A percentile compares a stretch with the other conserved stretches of the same genome.
phyloP scores from a whole-genome alignment of 2,113 vertebrate genomes.

The Hemiprocne comata region DNA sequence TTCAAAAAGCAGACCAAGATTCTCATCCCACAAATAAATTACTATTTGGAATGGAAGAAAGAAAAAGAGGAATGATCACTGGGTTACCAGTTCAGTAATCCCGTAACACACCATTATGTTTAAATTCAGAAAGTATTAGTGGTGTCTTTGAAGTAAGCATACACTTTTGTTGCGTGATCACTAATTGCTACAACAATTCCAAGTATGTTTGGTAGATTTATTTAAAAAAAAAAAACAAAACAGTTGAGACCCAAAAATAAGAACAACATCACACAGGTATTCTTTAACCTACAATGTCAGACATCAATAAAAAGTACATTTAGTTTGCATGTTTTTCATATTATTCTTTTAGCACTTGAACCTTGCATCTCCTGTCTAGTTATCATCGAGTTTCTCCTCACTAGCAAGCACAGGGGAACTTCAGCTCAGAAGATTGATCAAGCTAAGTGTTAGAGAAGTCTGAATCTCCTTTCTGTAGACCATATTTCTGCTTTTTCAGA shows the following conservation, averaged over 20 bases:
- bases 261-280: not conserved
- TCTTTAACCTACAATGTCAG: not conserved
- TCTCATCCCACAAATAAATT: slow-evolving; percentile 65
- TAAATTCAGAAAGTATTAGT: not conserved
- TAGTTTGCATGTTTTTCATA: not conserved
- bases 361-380: not conserved
- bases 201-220: not conserved
- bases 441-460: not conserved
- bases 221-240: not conserved
- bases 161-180: not conserved
- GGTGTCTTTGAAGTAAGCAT: not conserved
- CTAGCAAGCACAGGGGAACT: not conserved
- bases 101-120: not conserved
- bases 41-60: not conserved
- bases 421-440: not conserved
- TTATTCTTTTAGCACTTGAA: not conserved
- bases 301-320: not conserved
- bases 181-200: not conserved
- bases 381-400: not conserved
- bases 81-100: not conserved
- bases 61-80: not conserved
- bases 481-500: slow-evolving; percentile 8
- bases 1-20: slow-evolving; percentile 28
- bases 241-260: not conserved
- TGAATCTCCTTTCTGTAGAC: not conserved